phyloP scores from a whole-genome alignment of 2,797 vertebrate species.

The Passerculus sandwichensis region DNA sequence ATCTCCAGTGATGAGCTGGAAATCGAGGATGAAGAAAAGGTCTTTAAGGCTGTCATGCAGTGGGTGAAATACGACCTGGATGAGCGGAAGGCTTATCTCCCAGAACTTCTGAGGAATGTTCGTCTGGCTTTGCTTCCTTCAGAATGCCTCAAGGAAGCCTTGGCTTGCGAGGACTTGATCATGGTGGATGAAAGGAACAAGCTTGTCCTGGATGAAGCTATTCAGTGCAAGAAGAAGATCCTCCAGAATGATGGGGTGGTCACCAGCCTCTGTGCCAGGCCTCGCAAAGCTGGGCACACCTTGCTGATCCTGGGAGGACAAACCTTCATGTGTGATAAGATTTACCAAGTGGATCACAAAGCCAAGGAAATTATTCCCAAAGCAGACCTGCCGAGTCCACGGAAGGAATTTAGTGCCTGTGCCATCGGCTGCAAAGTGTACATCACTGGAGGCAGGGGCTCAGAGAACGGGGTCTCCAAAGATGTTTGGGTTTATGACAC shows the following conservation, averaged over 20 bases:
- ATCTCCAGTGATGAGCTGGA: constrained; percentile 95
- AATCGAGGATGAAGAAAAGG: constrained; percentile 91
- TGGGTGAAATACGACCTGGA: constrained; percentile 89
- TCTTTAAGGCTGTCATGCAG: constrained; percentile 88
- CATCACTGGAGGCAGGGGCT: constrained; percentile 90
- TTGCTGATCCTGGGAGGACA: constrained; percentile 93
- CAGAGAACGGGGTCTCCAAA: constrained; percentile 93
- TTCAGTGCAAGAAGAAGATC: constrained; percentile 89
- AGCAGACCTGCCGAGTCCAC: constrained; percentile 90
- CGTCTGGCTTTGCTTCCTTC: constrained; percentile 90
- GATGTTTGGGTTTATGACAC: constrained; percentile 96
- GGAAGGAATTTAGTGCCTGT: constrained; percentile 95
- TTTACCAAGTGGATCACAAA: constrained; percentile 95
- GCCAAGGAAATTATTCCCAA: constrained; percentile 95
- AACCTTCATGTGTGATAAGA: constrained; percentile 97
- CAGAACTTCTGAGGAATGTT: constrained; percentile 86
- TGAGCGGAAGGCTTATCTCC: constrained; percentile 82
- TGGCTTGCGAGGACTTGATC: constrained; percentile 88
- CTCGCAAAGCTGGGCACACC: constrained; percentile 91
- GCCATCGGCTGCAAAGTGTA: constrained; percentile 95
- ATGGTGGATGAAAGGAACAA: constrained; percentile 86
- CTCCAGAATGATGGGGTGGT: constrained; percentile 90
- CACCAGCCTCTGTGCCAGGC: constrained; percentile 89
- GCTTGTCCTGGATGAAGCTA: constrained; percentile 89
- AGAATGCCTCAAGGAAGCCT: constrained; percentile 86